phyloP scores from a whole-genome alignment of 2,888 invertebrate genomes.

The Choristoneura rosaceana region DNA sequence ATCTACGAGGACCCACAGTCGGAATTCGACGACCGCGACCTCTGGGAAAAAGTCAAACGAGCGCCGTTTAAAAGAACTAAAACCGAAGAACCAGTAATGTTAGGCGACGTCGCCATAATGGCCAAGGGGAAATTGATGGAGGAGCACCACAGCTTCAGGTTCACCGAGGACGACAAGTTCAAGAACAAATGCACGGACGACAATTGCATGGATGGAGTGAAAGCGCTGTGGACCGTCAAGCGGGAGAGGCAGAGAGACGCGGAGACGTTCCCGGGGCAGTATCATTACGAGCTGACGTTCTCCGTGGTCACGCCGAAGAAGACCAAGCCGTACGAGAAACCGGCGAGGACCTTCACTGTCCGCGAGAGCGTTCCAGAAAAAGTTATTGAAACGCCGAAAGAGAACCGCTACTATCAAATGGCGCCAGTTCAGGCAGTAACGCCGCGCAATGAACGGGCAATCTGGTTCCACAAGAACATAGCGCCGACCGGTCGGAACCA shows the following conservation, averaged over 20 bases:
- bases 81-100: slow-evolving; percentile 77
- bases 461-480: slow-evolving; percentile 78
- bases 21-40: slow-evolving; percentile 74
- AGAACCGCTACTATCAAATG: slow-evolving; percentile 48
- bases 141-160: slow-evolving; percentile 80
- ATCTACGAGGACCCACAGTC: slow-evolving; percentile 61
- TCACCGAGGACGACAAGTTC: slow-evolving; percentile 79
- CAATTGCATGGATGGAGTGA: slow-evolving; percentile 81
- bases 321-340: slow-evolving; percentile 77
- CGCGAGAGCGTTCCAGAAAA: slow-evolving; percentile 77
- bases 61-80: slow-evolving; percentile 75
- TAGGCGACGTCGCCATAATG: slow-evolving; percentile 87
- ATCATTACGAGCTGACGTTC: slow-evolving; percentile 88
- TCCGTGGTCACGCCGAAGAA: slow-evolving; percentile 84
- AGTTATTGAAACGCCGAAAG: slow-evolving; percentile 53
- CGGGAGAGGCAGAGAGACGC: slow-evolving; percentile 87
- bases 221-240: slow-evolving; percentile 89
- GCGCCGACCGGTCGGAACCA: slow-evolving; percentile 55
- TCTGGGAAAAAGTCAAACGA: slow-evolving; percentile 80
- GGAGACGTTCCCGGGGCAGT: slow-evolving; percentile 73
- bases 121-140: slow-evolving; percentile 87
- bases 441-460: slow-evolving; percentile 63
- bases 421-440: slow-evolving; percentile 44
- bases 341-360: slow-evolving; percentile 88
- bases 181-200: slow-evolving; percentile 70